phyloP scores from a whole-genome alignment of 2,113 vertebrate genomes.

The Dicerorhinus sumatrensis region DNA sequence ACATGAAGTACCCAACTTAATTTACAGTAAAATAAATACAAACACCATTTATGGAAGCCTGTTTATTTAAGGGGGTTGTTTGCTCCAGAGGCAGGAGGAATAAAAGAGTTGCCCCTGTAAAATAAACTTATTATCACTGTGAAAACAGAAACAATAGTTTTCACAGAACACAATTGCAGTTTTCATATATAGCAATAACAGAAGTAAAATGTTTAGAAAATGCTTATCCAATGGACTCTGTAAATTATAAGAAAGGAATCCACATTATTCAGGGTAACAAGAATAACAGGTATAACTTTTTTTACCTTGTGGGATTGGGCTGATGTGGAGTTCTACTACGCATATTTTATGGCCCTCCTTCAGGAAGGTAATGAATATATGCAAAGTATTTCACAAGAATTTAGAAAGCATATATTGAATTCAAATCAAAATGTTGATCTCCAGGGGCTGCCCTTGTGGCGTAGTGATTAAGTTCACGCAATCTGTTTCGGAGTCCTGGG shows the following conservation, averaged over 20 bases:
- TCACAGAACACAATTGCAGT: neutral
- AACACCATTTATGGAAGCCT: neutral
- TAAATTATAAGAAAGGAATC: neutral
- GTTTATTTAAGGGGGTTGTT: neutral
- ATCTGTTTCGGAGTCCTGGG: too few relatives aligned
- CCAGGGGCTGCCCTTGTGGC: too few relatives aligned
- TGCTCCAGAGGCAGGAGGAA: neutral
- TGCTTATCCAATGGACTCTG: neutral
- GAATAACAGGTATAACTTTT: neutral
- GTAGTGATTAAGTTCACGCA: too few relatives aligned
- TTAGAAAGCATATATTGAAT: neutral
- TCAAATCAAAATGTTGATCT: neutral
- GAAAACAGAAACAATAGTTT: neutral
- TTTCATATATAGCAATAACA: neutral
- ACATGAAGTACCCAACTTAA: neutral
- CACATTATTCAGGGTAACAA: neutral
- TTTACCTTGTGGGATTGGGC: neutral
- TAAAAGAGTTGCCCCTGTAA: neutral
- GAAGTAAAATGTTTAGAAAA: neutral
- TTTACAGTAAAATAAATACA: neutral
- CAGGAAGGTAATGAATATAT: neutral
- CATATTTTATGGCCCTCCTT: neutral
- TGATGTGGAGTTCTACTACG: neutral
- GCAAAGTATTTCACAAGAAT: neutral
- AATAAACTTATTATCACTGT: neutral